phyloP scores from a whole-genome alignment of 1,140 invertebrate species.

The Drosophila oshimai region DNA sequence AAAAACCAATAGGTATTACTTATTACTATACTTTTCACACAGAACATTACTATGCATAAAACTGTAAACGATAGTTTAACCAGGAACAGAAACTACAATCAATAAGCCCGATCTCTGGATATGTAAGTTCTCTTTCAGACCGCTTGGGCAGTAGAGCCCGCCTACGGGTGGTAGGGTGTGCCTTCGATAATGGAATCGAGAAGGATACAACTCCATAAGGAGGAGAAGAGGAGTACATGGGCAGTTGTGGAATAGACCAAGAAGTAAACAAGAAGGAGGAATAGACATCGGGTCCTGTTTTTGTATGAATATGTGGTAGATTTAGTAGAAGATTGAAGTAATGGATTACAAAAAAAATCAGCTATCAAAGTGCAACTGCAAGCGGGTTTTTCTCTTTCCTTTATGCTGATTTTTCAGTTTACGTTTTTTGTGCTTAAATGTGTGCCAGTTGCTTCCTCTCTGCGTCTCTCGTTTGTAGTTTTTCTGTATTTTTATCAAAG shows the following conservation, averaged over 20 bases:
- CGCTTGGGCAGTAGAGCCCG: background rate
- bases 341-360: too few relatives aligned
- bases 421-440: conserved; percentile 24
- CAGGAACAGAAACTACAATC: too few relatives aligned
- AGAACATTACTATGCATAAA: too few relatives aligned
- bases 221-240: background rate
- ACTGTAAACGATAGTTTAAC: too few relatives aligned
- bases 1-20: too few relatives aligned
- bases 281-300: conserved; percentile 14
- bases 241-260: conserved; percentile 21
- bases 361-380: conserved; percentile 37
- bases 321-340: too few relatives aligned
- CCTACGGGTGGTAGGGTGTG: background rate
- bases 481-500: conserved; percentile 51
- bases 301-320: too few relatives aligned
- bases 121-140: too few relatives aligned
- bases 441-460: conserved; percentile 54
- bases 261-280: conserved; percentile 42
- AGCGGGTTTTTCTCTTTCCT: conserved; percentile 14
- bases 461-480: background rate
- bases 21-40: too few relatives aligned
- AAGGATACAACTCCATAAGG: background rate
- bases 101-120: too few relatives aligned
- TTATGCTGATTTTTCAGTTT: conserved; percentile 47
- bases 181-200: background rate